A percentile compares a stretch with the other conserved stretches of the same genome.
phyloP scores from a whole-genome alignment of 2,113 vertebrate species.

The Gulo gulo region DNA sequence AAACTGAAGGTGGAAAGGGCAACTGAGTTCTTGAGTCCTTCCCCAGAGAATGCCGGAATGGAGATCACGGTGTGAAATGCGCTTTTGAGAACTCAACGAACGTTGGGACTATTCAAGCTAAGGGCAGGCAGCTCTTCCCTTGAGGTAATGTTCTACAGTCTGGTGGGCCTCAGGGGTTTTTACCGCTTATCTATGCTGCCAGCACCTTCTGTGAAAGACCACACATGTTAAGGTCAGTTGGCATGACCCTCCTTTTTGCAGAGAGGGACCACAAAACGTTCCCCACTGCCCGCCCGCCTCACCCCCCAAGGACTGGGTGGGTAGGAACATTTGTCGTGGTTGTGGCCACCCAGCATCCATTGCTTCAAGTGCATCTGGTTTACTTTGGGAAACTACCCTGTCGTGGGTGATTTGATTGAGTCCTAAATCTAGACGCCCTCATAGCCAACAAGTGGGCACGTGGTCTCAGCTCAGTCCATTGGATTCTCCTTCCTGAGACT shows the following conservation, averaged over 20 bases:
- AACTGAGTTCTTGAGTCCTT: conserved; percentile 31
- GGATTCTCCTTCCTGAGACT: not conserved
- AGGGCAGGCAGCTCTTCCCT: not conserved
- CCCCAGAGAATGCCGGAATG: not conserved
- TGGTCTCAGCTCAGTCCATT: not conserved
- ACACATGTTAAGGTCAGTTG: not conserved
- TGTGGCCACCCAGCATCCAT: not conserved
- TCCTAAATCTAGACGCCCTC: not conserved
- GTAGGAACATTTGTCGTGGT: not conserved
- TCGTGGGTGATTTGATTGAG: not conserved
- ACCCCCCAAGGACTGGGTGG: not conserved
- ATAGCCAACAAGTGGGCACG: not conserved
- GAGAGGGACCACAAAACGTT: not conserved
- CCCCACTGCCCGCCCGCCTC: not conserved
- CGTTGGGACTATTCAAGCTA: not conserved
- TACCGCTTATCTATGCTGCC: not conserved
- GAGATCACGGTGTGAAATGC: not conserved
- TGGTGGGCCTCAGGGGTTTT: not conserved
- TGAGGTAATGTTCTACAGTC: not conserved
- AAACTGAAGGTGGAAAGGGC: conserved; percentile 14
- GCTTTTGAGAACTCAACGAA: not conserved
- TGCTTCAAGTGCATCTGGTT: not conserved
- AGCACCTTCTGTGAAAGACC: not conserved
- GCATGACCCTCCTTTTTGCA: not conserved
- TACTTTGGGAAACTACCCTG: not conserved